Evolutionary conservation across 2,113 vertebrate genomes (phyloP).

Genomic region (Trematomus loennbergii): DNA sequence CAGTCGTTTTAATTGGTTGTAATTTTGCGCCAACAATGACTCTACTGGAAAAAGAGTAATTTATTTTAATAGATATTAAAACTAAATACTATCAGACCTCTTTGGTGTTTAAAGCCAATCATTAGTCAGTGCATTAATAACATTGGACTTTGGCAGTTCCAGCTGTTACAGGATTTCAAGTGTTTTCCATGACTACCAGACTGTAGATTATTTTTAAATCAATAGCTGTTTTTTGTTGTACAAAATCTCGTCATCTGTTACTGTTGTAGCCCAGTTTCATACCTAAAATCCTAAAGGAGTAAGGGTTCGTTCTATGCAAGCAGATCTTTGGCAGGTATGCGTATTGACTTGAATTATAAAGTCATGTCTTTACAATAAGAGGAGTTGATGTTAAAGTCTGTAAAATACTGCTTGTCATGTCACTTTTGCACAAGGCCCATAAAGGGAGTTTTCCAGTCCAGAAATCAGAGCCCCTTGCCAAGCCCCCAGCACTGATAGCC

Average conservation of each 20-base stretch:
- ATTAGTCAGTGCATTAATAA: neutral
- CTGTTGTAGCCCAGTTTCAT: neutral
- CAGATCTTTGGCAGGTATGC: slow-evolving; percentile 1
- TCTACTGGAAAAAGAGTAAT: slow-evolving; percentile 33
- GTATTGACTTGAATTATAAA: neutral
- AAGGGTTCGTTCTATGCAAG: neutral
- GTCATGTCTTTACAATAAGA: neutral
- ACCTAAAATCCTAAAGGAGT: neutral
- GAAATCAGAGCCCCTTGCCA: slow-evolving; percentile 17
- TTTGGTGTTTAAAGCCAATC: neutral
- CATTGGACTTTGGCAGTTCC: neutral
- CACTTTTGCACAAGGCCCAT: neutral
- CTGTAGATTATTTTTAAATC: too few species aligned
- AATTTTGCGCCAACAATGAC: slow-evolving; percentile 17
- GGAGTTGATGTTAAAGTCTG: neutral
- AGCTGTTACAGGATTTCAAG: neutral
- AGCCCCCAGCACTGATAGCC: neutral
- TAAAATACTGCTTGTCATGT: neutral
- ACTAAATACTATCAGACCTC: slow-evolving; percentile 1
- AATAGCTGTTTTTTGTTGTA: too few species aligned
- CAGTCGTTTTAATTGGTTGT: slow-evolving; percentile 36
- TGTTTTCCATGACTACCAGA: slow-evolving; percentile 7
- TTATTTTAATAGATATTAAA: slow-evolving; percentile 26
- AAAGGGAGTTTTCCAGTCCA: neutral
- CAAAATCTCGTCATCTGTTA: neutral